Percentiles rank a stretch among this genome's conserved stretches.
phyloP scores from a whole-genome alignment of 2,797 vertebrate species.

The Ibycter americanus region DNA sequence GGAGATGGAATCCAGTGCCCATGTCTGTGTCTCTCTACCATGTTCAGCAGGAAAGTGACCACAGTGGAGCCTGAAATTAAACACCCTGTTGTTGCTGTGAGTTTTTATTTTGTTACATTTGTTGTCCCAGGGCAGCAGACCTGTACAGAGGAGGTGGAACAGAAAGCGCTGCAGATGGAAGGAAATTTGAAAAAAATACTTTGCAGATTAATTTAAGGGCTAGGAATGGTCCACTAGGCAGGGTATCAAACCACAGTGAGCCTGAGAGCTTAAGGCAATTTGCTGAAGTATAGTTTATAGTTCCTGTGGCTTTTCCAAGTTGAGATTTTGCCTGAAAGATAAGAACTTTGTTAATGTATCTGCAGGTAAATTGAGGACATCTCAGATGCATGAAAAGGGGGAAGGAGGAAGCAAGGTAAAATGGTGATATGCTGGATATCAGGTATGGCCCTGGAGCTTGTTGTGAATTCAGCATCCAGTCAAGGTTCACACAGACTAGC shows the following conservation, averaged over 20 bases:
- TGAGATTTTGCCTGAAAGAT: conserved; percentile 48
- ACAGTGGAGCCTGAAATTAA: neutral
- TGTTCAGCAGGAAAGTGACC: neutral
- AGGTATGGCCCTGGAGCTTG: neutral
- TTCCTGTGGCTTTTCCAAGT: conserved; percentile 46
- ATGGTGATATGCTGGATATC: neutral
- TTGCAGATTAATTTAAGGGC: conserved; percentile 29
- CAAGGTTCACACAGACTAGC: neutral
- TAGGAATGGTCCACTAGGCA: conserved; percentile 40
- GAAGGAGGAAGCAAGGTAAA: conserved; percentile 13
- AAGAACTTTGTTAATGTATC: conserved; percentile 26
- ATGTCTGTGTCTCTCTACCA: neutral
- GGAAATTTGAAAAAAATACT: neutral
- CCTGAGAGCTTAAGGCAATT: conserved; percentile 49
- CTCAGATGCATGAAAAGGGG: neutral
- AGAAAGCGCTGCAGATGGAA: conserved; percentile 23
- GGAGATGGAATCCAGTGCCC: neutral
- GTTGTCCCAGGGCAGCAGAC: neutral
- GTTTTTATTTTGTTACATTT: conserved; percentile 1
- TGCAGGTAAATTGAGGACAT: conserved; percentile 48
- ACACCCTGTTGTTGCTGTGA: conserved; percentile 6
- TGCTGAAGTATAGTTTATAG: conserved; percentile 43
- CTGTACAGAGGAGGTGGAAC: neutral
- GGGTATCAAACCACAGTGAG: conserved; percentile 53
- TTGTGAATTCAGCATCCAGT: neutral